Base-by-base conservation (phyloP, 2,113 vertebrate genomes). In the Paratilapia polleni region DNA sequence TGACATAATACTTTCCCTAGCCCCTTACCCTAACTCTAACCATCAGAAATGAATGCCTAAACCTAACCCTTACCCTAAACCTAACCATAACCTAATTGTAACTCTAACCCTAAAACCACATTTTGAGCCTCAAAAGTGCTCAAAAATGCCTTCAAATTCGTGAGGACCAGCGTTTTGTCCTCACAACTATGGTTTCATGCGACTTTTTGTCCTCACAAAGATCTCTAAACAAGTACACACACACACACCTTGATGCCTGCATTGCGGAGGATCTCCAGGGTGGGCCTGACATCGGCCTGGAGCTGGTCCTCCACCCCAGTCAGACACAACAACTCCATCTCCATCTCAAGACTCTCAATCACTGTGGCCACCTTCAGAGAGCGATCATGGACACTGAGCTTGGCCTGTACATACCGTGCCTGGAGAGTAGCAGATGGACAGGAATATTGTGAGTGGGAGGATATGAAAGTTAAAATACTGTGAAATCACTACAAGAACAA, bases 301-400 rank as follows among this genome's bases (percentile, higher is more conserved):
- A 99, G 97, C 93, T 99, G 98, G 92, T 99, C 98, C 74, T 99
- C 98, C 89, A 99, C 98, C 0, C 98, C 98, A 0, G 98, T 99
- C 87, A 99, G 95, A 63, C 98, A 99, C 82, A 99, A 95, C 87
- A 99, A 94, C 94, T 99, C 98, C 98, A 99, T 98, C 95, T 99
- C 98, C 98, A 99, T 99, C 91, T 99, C 98, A 82, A 99, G 95
- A 87, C 98, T 99, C 96, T 99, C 98, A 0, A 98, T 99, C 77
- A 99, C 98, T 0, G 98, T 99, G 89, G 98, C 98, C 12, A 99
- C 98, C 84, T 99, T 99, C 93, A 99, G 95, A 1, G 98, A 99
- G 70, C 98, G 98, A 93, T 99, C 98, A 0, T 99, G 98, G 58
- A 99, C 98, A 0, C 98, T 99, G 43, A 99, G 95, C 94, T 99